Conservation (phyloP, 2,113 vertebrate genomes). For the Cololabis saira region DNA sequence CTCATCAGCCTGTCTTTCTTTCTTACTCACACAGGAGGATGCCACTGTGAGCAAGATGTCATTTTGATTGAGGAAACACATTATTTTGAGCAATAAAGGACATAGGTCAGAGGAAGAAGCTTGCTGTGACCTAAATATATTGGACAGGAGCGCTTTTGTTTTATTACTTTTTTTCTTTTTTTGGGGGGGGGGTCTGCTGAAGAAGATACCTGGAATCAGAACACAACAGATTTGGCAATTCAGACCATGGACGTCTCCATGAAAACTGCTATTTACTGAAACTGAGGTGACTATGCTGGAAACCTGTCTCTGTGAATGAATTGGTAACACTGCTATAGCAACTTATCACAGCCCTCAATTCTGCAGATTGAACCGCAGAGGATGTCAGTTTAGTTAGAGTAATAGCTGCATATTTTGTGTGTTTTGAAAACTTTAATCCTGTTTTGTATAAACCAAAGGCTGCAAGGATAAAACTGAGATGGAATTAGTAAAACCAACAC, state of each 20-base stretch:
- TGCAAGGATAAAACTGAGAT: constrained; percentile 11
- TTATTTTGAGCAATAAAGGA: constrained; percentile 55
- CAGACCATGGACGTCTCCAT: constrained; percentile 26
- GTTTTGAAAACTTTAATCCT: constrained; percentile 25
- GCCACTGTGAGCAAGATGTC: constrained; percentile 44
- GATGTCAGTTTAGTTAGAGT: constrained; percentile 18
- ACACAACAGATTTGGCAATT: constrained; percentile 29
- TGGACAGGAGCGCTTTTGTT: constrained; percentile 1
- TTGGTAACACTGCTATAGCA: constrained; percentile 5
- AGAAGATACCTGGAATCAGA: constrained; percentile 34
- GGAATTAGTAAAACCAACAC: constrained; percentile 32
- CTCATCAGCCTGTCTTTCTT: constrained; percentile 26
- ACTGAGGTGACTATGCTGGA: constrained; percentile 55
- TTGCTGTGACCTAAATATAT: constrained; percentile 37
- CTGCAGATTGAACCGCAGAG: constrained; percentile 3
- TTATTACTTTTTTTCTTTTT: not conserved
- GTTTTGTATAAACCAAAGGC: constrained; percentile 17
- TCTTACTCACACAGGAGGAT: constrained; percentile 46
- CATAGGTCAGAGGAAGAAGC: constrained; percentile 50
- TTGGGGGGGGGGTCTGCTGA: too few species aligned
- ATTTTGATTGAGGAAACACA: constrained; percentile 60
- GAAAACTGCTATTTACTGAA: constrained; percentile 36
- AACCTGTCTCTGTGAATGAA: constrained; percentile 32
- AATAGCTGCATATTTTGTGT: constrained; percentile 31
- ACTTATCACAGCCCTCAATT: constrained; percentile 13